Base-by-base conservation (phyloP, 2,888 invertebrate genomes). In the Alentia gelatinosa region DNA sequence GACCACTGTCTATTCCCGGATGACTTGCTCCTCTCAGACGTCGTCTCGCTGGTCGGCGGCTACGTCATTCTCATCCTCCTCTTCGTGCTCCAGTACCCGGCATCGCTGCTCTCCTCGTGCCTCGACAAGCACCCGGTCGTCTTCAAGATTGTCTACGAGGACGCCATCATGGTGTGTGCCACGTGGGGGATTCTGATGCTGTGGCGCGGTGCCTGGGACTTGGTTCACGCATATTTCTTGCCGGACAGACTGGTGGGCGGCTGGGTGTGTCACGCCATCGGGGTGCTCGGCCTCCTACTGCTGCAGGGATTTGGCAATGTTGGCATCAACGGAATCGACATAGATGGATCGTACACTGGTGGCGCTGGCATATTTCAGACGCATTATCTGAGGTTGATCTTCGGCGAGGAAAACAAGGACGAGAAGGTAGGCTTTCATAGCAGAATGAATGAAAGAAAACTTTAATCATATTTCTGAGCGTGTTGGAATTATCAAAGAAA, bases 171-270 rank as follows among this genome's bases (percentile, higher is more conserved):
- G 63, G 89, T 92, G 39, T 42, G 90, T 15, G 88, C 92, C 23
- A 93, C 92, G 19, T 93, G 93, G 93, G 91, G 90, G n/a, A 91
- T 91, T 40, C 90, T 93, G 33, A 83, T 93, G 91, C 79, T 92
- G 26, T 93, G 93, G 93, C 89, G 93, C 7, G 93, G 93, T 7
- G 92, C 89, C 35, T 93, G 93, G 93, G 91, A 93, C 75, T 89
- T 93, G 83, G 91, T 92, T 74, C 79, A 92, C 19, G 56, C 56
- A 12, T 91, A 93, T 56, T 89, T 93, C 56, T 88, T 93, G 0
- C 93, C 93, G n/a, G 90, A 92, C 47, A 83, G 40, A 9, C 37
- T 50, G 63, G 91, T 93, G 12, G 93, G 93, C 19, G 90, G 92
- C 79, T 93, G 93, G 93, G 90, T 91, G 37, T 92, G 91, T 23